A percentile compares a stretch with the other conserved stretches of the same genome.
phyloP scores from a whole-genome alignment of 1,140 invertebrate genomes.

The Spodoptera litura region DNA sequence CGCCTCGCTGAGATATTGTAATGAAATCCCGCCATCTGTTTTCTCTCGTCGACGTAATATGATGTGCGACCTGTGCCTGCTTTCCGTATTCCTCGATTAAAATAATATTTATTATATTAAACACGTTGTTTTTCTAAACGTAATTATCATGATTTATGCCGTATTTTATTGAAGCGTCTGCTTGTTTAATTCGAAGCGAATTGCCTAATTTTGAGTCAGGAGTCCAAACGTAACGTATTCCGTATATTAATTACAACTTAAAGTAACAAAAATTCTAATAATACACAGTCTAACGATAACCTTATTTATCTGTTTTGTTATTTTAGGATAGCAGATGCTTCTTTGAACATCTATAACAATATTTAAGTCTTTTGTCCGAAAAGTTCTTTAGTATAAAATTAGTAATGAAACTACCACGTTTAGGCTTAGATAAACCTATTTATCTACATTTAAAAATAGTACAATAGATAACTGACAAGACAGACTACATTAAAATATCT shows the following conservation, averaged over 20 bases:
- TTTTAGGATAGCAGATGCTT: too few relatives aligned
- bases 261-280: too few relatives aligned
- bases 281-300: too few relatives aligned
- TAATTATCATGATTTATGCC: constrained; percentile 18
- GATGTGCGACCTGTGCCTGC: constrained; percentile 72
- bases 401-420: too few relatives aligned
- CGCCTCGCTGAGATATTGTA: constrained; percentile 78
- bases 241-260: too few relatives aligned
- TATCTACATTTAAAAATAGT: not conserved
- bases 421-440: too few relatives aligned
- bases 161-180: not conserved
- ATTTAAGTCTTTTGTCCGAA: too few relatives aligned
- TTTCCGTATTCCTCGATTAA: constrained; percentile 71
- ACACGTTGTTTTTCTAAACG: constrained; percentile 17
- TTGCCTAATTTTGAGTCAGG: too few relatives aligned
- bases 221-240: too few relatives aligned
- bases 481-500: not conserved
- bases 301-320: too few relatives aligned
- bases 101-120: constrained; percentile 59
- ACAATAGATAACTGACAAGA: not conserved
- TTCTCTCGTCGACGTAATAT: constrained; percentile 75
- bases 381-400: too few relatives aligned
- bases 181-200: not conserved
- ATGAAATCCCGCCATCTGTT: constrained; percentile 82
- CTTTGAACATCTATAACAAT: too few relatives aligned